A percentile compares a stretch with the other conserved stretches of the same genome.
These are phyloP conservation scores for Artibeus jamaicensis DNA, from an alignment of 2,797 vertebrate species.

Conservation along the genomic window DNA sequence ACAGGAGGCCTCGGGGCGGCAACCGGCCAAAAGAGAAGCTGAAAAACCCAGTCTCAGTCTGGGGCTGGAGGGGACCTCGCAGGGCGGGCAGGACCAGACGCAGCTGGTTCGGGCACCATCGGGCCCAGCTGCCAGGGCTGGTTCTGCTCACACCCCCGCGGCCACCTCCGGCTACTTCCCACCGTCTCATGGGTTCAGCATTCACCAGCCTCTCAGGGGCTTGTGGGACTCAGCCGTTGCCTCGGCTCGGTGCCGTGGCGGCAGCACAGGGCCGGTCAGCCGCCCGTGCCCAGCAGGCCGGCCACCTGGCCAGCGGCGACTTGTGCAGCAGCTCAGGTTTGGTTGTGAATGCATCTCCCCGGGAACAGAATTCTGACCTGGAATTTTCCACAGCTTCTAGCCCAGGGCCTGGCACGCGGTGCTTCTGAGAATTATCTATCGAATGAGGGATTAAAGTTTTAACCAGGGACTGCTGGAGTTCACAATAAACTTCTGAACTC, in stretches of 20 bases:
- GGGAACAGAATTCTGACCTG: neutral
- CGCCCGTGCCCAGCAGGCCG: neutral
- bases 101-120: accelerated
- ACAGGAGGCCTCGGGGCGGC: neutral
- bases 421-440: neutral
- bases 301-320: neutral
- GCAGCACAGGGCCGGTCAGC: too few species aligned
- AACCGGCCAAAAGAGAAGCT: too few species aligned
- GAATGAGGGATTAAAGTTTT: neutral
- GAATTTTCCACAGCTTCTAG: neutral
- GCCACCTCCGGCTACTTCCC: neutral
- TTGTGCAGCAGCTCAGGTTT: neutral
- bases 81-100: neutral
- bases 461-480: neutral
- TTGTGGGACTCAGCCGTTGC: neutral
- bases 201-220: neutral
- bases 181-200: neutral
- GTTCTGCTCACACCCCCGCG: neutral
- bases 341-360: neutral
- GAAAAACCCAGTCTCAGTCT: neutral
- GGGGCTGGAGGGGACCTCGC: neutral
- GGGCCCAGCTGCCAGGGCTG: neutral
- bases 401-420: neutral
- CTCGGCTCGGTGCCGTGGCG: neutral
- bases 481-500: neutral